Evolutionary conservation across 2,797 vertebrate genomes (phyloP).

Genomic region (Enteromius mattozi): DNA sequence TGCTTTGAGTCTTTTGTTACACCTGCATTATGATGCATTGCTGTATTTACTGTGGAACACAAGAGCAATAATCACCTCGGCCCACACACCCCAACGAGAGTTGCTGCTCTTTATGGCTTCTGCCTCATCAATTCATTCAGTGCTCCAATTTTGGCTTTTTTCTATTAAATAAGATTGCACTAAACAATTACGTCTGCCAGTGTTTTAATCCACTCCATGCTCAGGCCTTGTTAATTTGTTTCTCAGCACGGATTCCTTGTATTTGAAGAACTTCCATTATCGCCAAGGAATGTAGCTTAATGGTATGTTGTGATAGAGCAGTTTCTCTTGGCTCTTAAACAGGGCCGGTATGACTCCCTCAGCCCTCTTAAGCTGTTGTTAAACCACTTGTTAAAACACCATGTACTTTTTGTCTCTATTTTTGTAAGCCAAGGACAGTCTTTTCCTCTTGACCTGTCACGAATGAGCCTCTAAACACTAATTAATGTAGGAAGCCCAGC

Average conservation of each 20-base stretch:
- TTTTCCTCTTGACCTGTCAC: constrained; percentile 35
- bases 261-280: constrained; percentile 40
- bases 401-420: constrained; percentile 29
- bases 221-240: constrained; percentile 28
- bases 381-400: constrained; percentile 7
- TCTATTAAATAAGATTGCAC: constrained; percentile 12
- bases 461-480: constrained; percentile 18
- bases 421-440: constrained; percentile 4
- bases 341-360: not conserved
- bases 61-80: constrained; percentile 10
- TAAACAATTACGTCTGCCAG: constrained; percentile 11
- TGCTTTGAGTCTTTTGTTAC: constrained; percentile 23
- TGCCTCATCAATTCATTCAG: not conserved
- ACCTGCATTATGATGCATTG: constrained; percentile 21
- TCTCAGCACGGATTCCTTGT: constrained; percentile 1
- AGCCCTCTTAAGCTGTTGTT: constrained; percentile 21
- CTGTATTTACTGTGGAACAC: constrained; percentile 18
- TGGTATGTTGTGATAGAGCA: constrained; percentile 21
- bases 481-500: constrained; percentile 25
- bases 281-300: constrained; percentile 12
- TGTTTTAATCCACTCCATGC: constrained; percentile 31
- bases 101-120: not conserved
- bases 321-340: not conserved
- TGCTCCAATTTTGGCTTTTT: constrained; percentile 6
- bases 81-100: not conserved